phyloP scores from a whole-genome alignment of 2,888 invertebrate species.

The Lepidochitona cinerea region DNA sequence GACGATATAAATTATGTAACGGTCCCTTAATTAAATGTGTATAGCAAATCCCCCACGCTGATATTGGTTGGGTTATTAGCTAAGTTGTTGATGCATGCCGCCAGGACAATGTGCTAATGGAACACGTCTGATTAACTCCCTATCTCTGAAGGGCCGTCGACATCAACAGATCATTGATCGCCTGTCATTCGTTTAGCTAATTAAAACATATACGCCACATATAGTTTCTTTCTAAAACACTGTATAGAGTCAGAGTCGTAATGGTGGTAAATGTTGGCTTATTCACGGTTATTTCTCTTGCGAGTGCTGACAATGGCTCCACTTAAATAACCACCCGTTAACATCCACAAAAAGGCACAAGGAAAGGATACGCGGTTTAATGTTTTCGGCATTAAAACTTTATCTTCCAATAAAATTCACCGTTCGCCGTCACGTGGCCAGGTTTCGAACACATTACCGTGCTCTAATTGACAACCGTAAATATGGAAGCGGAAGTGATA shows the following conservation, averaged over 20 bases:
- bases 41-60: too few species aligned
- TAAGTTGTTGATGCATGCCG: too few species aligned
- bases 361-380: too few species aligned
- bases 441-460: background rate
- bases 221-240: too few species aligned
- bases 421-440: background rate
- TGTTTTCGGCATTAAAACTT: background rate
- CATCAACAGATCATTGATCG: background rate
- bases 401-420: background rate
- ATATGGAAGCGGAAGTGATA: background rate
- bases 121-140: background rate
- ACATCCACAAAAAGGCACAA: too few species aligned
- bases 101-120: background rate
- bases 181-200: background rate
- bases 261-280: too few species aligned
- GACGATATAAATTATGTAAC: background rate
- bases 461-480: background rate
- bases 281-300: too few species aligned
- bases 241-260: too few species aligned
- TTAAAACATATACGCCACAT: background rate
- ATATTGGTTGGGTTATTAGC: too few species aligned
- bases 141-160: too few species aligned
- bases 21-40: background rate
- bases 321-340: too few species aligned
- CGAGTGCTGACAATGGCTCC: too few species aligned